phyloP scores from a whole-genome alignment of 1,140 invertebrate genomes.

The Ectropis grisescens region DNA sequence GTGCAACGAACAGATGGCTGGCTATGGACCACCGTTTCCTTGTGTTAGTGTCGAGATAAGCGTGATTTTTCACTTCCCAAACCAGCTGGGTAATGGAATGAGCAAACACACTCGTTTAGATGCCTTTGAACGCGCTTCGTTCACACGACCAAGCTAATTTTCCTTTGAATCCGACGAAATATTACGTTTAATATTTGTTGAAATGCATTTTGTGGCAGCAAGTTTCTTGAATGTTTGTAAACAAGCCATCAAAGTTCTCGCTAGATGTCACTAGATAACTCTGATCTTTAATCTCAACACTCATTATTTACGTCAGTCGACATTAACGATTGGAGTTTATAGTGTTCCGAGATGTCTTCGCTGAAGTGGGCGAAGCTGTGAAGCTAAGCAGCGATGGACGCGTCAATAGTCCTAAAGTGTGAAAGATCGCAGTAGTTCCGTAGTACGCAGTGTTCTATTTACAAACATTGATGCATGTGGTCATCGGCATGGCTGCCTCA shows the following conservation, averaged over 20 bases:
- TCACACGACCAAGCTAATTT: slow-evolving; percentile 40
- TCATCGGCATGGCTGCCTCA: slow-evolving; percentile 60
- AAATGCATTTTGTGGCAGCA: slow-evolving; percentile 5
- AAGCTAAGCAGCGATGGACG: slow-evolving; percentile 26
- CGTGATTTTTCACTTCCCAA: slow-evolving; percentile 66
- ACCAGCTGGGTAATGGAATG: slow-evolving; percentile 50
- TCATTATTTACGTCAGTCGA: not conserved
- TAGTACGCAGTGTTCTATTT: slow-evolving; percentile 57
- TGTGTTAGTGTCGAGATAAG: slow-evolving; percentile 54
- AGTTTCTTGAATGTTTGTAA: slow-evolving; percentile 41
- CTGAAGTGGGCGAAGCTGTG: not conserved
- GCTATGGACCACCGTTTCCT: slow-evolving; percentile 46
- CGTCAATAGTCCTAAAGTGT: slow-evolving; percentile 20
- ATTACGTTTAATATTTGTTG: slow-evolving; percentile 13
- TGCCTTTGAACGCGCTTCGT: slow-evolving; percentile 32
- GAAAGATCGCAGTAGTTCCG: slow-evolving; percentile 27
- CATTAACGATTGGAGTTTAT: not conserved
- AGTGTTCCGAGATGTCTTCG: not conserved
- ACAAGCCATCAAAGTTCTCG: slow-evolving; percentile 22
- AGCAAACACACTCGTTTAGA: slow-evolving; percentile 43
- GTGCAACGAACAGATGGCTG: slow-evolving; percentile 67
- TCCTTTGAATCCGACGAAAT: slow-evolving; percentile 24
- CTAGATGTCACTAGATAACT: slow-evolving; percentile 22
- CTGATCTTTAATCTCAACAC: not conserved
- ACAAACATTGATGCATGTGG: slow-evolving; percentile 68